Percentiles rank a stretch among this genome's conserved stretches.
Evolutionary conservation across 1,140 invertebrate genomes (phyloP).

Genomic region (Drosophila elegans): DNA sequence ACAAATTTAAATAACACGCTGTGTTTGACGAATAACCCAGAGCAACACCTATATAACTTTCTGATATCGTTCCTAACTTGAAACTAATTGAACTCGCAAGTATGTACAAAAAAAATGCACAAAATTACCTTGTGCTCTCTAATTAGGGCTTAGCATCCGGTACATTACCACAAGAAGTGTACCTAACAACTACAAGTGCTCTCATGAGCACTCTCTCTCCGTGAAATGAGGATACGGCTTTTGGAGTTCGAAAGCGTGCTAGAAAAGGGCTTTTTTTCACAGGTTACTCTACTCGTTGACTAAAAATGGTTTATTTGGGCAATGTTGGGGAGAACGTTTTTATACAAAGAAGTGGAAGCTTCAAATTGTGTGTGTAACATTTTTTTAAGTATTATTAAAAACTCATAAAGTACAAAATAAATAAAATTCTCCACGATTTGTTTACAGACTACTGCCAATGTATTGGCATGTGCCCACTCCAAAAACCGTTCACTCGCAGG

Average conservation of each 20-base stretch:
- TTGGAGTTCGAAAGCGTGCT: constrained; percentile 15
- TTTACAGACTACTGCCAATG: neutral
- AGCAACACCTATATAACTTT: neutral
- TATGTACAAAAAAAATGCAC: neutral
- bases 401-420: neutral
- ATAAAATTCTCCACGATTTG: neutral
- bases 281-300: neutral
- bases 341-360: too few species aligned
- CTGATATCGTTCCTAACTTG: neutral
- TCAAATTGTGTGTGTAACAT: too few species aligned
- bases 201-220: constrained; percentile 8
- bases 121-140: constrained; percentile 28
- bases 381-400: too few species aligned
- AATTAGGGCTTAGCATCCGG: constrained; percentile 25
- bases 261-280: too few species aligned
- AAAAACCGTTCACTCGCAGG: too few species aligned
- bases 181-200: constrained; percentile 15
- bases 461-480: too few species aligned
- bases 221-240: constrained; percentile 23
- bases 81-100: constrained; percentile 3
- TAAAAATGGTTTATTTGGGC: neutral
- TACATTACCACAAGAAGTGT: constrained; percentile 29
- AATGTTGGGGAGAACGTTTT: too few species aligned
- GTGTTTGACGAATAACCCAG: too few species aligned
- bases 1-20: too few species aligned